Evolutionary conservation across 2,113 vertebrate species (phyloP), one percentile per base, ranked within the genome.

Genomic region (Caloenas nicobarica): DNA sequence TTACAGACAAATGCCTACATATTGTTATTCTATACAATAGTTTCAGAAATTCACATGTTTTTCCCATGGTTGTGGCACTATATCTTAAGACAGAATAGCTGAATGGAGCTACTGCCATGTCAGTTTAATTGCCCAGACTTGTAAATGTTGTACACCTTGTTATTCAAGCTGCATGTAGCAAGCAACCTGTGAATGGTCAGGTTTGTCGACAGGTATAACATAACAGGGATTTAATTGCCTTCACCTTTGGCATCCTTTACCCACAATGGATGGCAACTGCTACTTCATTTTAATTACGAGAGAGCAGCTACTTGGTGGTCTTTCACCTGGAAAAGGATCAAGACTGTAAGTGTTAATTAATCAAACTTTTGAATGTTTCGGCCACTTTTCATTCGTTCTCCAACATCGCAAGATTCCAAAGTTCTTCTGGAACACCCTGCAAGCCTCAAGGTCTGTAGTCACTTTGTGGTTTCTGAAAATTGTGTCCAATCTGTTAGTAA

Each of bases 161-260:
- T 80, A 60, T 33, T 88, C 68, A 91, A 92, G 46, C 38, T 0
- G 3, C 48, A 51, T 31, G 53, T 73, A 69, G 60, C 36, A 88
- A 88, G 58, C 48, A 64, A 74, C 72, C 28, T 78, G 44, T 33
- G 71, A 91, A 93, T 24, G 40, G 84, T 58, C 78, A 68, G 13
- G 17, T 91, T 89, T 90, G 73, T 40, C 62, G 65, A 88, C 38
- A 78, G 78, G 76, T 72, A 53, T 21, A 88, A 44, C 16, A 22
- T 80, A 91, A 85, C 81, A 85, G 81, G 7, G n/a, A 73, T 94
- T 95, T 96, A 90, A 95, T 93, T 84, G 66, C 38, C 81, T 86
- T 76, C 0, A 0, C 42, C 62, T 93, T 90, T 86, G 81, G 34
- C 38, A 72, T 73, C 48, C n/a, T 78, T 89, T 36, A 58, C 34